Conservation (phyloP, 1,140 invertebrate genomes). For the Drosophila suzukii region DNA sequence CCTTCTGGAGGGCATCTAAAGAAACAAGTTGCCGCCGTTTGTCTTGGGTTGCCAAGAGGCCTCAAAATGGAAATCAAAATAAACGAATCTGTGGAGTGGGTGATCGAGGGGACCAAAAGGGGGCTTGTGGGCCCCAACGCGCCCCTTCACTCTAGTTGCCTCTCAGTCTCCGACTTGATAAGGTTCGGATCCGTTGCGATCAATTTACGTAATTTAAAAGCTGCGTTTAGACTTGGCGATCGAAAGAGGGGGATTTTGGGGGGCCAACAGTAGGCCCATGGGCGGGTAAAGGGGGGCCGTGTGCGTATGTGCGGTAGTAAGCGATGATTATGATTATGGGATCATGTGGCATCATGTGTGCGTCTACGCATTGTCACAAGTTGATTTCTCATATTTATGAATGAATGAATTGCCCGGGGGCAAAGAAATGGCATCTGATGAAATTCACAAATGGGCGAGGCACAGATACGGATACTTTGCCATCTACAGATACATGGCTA, state of each 20-base stretch:
- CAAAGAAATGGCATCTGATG: conserved; percentile 29
- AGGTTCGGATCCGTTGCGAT: conserved; percentile 58
- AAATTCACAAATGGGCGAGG: conserved; percentile 32
- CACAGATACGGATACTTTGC: neutral
- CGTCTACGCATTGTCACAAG: conserved; percentile 41
- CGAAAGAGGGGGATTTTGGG: no score
- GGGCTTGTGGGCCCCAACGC: conserved; percentile 30
- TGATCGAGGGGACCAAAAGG: conserved; percentile 4
- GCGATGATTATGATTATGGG: conserved; percentile 38
- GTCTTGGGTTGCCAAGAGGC: conserved; percentile 45
- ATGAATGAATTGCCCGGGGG: conserved; percentile 19
- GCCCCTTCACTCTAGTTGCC: conserved; percentile 2
- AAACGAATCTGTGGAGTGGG: conserved; percentile 42
- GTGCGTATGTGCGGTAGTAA: conserved; percentile 36
- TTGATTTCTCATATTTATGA: conserved; percentile 34
- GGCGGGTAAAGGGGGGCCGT: neutral
- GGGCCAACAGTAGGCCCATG: neutral
- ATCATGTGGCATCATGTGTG: conserved; percentile 32
- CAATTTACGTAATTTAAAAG: conserved; percentile 74
- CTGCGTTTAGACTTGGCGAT: conserved; percentile 53
- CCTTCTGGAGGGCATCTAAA: conserved; percentile 10
- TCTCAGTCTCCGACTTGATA: conserved; percentile 34
- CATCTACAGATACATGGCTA: neutral
- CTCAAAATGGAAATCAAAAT: conserved; percentile 72
- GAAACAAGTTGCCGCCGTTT: conserved; percentile 67